phyloP scores from a whole-genome alignment of 2,888 invertebrate species.

The Lacanobia wlatinum region DNA sequence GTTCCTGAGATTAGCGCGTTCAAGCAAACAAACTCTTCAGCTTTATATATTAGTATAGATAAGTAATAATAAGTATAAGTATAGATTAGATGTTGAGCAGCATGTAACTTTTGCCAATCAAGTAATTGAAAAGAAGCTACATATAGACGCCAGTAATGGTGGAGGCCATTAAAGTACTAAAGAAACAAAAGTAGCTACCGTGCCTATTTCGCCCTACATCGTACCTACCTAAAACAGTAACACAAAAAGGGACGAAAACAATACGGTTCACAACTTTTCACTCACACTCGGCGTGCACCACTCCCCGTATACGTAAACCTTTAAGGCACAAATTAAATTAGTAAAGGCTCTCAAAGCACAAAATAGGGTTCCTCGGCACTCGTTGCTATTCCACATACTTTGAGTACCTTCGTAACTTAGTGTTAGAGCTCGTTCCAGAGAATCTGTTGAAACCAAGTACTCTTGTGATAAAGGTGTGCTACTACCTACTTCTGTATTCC shows the following conservation, averaged over 20 bases:
- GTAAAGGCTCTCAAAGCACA: constrained; percentile 74
- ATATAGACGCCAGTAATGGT: neutral
- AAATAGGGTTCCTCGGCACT: constrained; percentile 61
- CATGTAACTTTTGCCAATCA: neutral
- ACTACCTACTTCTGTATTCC: constrained; percentile 16
- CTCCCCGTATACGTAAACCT: constrained; percentile 54
- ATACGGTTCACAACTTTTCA: constrained; percentile 48
- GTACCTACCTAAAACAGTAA: constrained; percentile 39
- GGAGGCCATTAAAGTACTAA: constrained; percentile 14
- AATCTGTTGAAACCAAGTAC: constrained; percentile 45
- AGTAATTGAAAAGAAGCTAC: neutral
- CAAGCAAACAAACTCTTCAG: too few species aligned
- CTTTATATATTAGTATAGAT: too few species aligned
- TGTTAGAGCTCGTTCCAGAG: constrained; percentile 40
- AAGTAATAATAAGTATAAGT: too few species aligned
- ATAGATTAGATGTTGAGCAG: too few species aligned
- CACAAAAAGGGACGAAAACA: constrained; percentile 40
- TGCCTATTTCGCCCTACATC: constrained; percentile 9
- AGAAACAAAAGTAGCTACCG: constrained; percentile 21
- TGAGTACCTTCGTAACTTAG: constrained; percentile 46
- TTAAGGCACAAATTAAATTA: constrained; percentile 75
- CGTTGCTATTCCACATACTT: constrained; percentile 51
- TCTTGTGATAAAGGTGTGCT: constrained; percentile 21
- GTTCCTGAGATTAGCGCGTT: too few species aligned
- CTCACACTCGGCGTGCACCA: constrained; percentile 46